Base-by-base conservation (phyloP, 2,113 vertebrate genomes). In the Loxodonta africana region DNA sequence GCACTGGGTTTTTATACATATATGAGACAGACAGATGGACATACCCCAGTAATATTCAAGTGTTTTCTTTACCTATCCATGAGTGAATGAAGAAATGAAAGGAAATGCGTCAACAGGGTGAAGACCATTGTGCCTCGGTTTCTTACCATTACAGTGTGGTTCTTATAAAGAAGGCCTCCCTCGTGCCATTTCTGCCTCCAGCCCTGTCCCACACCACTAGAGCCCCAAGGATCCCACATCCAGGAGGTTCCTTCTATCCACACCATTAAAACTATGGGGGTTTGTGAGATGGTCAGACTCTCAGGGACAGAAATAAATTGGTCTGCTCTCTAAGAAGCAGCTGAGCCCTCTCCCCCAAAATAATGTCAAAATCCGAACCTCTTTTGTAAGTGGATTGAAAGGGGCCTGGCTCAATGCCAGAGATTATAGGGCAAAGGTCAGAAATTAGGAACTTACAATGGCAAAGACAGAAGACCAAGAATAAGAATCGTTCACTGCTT, bases 91-190 rank as follows among this genome's bases (percentile, higher is more conserved):
- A 53, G 1, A 7, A 25, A 60, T 7, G 44, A 46, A 37, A 11
- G 6, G 9, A 28, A 46, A 9, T 8, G 14, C 77, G 78, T 20
- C 44, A n/a, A 44, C 30, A 80, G 28, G 65, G 0, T 62, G 15
- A 83, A 65, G 28, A 37, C 53, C 11, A 37, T 1, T 20, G 0
- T 8, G 6, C 7, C 57, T 23, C 15, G 0, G 8, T 15, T 62
- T 67, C 11, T 25, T 1, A 9, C 14, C 26, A 41, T 17, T 9
- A 69, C n/a, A 18, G 3, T 2, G 2, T 14, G 28, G 67, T 1
- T 25, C 28, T 67, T 46, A 67, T 2, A n/a, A 67, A 28, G 46
- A 10, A 63, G 30, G 37, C 7, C n/a, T 67, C 48, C 48, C 14
- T 44, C 15, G 1, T 1, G 1, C 28, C 69, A 21, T 7, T 53